Percentiles rank a stretch among this genome's conserved stretches.
phyloP scores from a whole-genome alignment of 23 tunicate genomes.

The Botrylloides violaceus region DNA sequence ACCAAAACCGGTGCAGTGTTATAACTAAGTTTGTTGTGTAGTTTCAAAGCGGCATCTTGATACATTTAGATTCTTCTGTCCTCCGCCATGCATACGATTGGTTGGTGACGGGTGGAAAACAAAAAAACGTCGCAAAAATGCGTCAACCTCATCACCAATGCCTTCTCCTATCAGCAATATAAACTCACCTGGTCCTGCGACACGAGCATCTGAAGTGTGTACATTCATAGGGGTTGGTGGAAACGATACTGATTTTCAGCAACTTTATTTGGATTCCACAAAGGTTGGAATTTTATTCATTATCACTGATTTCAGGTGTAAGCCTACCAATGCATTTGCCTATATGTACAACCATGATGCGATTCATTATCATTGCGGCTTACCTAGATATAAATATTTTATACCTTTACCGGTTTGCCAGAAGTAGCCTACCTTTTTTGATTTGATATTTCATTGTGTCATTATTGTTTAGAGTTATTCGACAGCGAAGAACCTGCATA shows the following conservation, averaged over 20 bases:
- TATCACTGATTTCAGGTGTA: neutral
- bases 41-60: too few relatives aligned
- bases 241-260: slow-evolving; percentile 54
- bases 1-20: too few relatives aligned
- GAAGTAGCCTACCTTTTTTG: neutral
- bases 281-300: slow-evolving; percentile 28
- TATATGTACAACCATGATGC: too few relatives aligned
- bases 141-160: slow-evolving; percentile 41
- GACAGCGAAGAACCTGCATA: slow-evolving; percentile 71
- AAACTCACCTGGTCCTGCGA: slow-evolving; percentile 9
- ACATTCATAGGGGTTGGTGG: slow-evolving; percentile 83
- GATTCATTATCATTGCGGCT: too few relatives aligned
- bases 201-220: slow-evolving; percentile 67
- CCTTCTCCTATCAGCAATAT: slow-evolving; percentile 45
- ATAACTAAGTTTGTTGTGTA: too few relatives aligned
- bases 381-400: neutral
- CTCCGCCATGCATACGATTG: slow-evolving; percentile 83
- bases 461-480: slow-evolving; percentile 42
- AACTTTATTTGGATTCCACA: slow-evolving; percentile 55
- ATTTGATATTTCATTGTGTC: neutral
- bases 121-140: slow-evolving; percentile 57
- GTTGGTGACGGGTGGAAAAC: slow-evolving; percentile 89
- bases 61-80: slow-evolving; percentile 86
- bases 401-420: too few relatives aligned
- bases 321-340: too few relatives aligned